These are phyloP conservation scores for Lepilemur septentrionalis DNA, from an alignment of 2,797 vertebrate genomes.

Conservation along the genomic window DNA sequence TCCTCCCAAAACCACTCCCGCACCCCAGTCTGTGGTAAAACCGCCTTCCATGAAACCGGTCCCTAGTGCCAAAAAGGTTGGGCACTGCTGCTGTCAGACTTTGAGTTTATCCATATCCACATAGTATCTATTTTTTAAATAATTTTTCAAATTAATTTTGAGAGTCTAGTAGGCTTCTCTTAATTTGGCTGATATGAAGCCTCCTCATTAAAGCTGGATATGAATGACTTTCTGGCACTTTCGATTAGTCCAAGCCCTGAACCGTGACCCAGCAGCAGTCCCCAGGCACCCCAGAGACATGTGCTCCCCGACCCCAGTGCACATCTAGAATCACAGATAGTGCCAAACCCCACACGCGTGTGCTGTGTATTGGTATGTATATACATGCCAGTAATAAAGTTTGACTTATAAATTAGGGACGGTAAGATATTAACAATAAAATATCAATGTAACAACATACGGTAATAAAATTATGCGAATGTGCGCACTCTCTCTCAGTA, in stretches of 20 bases:
- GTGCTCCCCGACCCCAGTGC: background rate
- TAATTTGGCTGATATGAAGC: background rate
- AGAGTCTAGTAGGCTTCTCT: background rate
- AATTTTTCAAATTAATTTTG: background rate
- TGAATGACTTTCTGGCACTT: background rate
- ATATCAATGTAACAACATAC: background rate
- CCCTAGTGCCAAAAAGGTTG: too few relatives aligned
- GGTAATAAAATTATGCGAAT: background rate
- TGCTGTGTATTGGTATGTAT: background rate
- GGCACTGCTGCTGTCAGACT: background rate
- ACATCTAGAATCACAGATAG: background rate
- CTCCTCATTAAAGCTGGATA: background rate
- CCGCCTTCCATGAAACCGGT: too few relatives aligned
- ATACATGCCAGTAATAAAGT: background rate
- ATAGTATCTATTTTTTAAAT: background rate
- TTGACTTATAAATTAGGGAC: background rate
- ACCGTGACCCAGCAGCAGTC: fast-evolving
- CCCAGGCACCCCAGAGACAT: background rate
- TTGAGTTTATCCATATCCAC: background rate
- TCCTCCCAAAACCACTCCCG: too few relatives aligned
- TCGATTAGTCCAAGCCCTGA: background rate
- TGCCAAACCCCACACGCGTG: background rate
- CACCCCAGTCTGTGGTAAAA: too few relatives aligned
- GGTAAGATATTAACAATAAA: background rate
- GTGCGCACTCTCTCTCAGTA: background rate